Evolutionary conservation across 2,797 vertebrate genomes (phyloP).

Genomic region (Macroramphosus scolopax): DNA sequence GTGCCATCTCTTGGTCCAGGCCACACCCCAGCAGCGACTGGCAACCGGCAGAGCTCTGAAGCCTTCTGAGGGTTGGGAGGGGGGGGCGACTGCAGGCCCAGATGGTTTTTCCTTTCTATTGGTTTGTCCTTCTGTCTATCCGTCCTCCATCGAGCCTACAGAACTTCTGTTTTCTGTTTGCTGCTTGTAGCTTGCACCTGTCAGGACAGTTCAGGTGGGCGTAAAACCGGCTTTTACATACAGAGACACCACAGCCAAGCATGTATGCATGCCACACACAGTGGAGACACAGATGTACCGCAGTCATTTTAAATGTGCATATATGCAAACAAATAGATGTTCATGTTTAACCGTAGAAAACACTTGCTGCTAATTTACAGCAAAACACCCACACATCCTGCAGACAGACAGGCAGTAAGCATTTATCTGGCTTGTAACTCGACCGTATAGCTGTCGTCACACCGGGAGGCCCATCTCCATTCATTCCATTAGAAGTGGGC

Average conservation of each 20-base stretch:
- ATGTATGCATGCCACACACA: conserved; percentile 30
- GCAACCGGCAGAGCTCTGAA: conserved; percentile 33
- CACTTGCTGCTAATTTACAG: conserved; percentile 34
- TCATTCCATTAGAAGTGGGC: conserved; percentile 39
- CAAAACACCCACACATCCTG: conserved; percentile 44
- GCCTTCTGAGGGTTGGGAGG: conserved; percentile 32
- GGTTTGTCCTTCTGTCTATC: conserved; percentile 28
- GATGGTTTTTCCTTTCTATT: conserved; percentile 44
- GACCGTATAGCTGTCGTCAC: too few relatives aligned
- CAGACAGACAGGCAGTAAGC: too few relatives aligned
- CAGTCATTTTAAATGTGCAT: conserved; percentile 16
- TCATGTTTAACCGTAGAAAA: conserved; percentile 32
- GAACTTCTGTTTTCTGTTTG: conserved; percentile 48
- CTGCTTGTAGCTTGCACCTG: too few relatives aligned
- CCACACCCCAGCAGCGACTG: conserved; percentile 54
- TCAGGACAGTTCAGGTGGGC: conserved; percentile 37
- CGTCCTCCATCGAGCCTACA: conserved; percentile 17
- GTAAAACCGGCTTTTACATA: conserved; percentile 30
- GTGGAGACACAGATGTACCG: conserved; percentile 21
- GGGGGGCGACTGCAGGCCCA: conserved; percentile 49
- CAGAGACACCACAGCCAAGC: neutral
- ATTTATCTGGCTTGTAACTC: too few relatives aligned
- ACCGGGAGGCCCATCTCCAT: conserved; percentile 45
- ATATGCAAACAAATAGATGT: conserved; percentile 48
- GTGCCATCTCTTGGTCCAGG: conserved; percentile 45